These are phyloP conservation scores for Rafetus swinhoei DNA, from an alignment of 2,113 vertebrate species.

Conservation along the genomic window DNA sequence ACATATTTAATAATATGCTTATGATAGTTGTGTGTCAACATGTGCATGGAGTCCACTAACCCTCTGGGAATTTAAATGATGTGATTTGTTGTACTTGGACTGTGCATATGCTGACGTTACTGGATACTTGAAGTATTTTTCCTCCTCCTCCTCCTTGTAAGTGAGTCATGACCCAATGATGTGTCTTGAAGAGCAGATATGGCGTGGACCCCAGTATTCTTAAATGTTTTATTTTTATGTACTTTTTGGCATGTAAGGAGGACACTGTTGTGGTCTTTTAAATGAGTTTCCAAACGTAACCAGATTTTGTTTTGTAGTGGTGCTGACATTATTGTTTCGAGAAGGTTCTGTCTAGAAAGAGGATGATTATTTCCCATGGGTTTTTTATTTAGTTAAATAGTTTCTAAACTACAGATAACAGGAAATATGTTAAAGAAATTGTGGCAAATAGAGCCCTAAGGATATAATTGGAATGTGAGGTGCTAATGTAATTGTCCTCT, in stretches of 20 bases:
- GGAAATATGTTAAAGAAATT: constrained; percentile 56
- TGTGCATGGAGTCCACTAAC: background rate
- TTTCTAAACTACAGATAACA: constrained; percentile 58
- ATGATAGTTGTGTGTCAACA: background rate
- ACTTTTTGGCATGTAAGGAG: background rate
- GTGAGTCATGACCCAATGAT: background rate
- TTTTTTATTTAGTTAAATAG: constrained; percentile 34
- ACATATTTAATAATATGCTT: background rate
- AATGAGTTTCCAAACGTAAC: background rate
- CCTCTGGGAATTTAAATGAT: background rate
- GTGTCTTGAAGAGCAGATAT: background rate
- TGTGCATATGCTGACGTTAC: background rate
- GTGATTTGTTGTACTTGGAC: background rate
- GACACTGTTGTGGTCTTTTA: background rate
- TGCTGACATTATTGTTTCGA: constrained; percentile 31
- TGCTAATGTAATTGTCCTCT: constrained; percentile 26
- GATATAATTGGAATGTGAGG: constrained; percentile 52
- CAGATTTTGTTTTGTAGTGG: background rate
- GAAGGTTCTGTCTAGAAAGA: background rate
- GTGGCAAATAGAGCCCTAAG: constrained; percentile 51
- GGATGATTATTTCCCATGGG: constrained; percentile 18
- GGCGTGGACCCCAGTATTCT: background rate
- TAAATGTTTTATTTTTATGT: background rate
- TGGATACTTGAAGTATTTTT: background rate
- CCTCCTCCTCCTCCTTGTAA: background rate